phyloP scores from a whole-genome alignment of 2,797 vertebrate species.

The Gymnoscopelus microlampas region DNA sequence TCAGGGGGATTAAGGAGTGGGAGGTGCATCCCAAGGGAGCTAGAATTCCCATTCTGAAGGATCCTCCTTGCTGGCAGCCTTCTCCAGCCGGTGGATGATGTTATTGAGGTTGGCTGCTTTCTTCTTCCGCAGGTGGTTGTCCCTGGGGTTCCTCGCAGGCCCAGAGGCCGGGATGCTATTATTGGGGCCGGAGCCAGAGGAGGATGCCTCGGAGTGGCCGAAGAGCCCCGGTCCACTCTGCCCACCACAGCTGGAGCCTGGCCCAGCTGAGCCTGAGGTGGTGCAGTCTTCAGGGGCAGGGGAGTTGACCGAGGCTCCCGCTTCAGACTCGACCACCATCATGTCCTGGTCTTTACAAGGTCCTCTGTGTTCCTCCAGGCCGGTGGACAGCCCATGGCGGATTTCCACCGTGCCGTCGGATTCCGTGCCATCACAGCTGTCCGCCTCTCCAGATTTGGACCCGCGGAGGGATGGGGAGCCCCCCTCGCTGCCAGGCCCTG shows the following conservation, averaged over 20 bases:
- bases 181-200: constrained; percentile 82
- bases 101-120: constrained; percentile 99
- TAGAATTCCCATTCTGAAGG: constrained; percentile 82
- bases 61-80: constrained; percentile 98
- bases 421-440: constrained; percentile 97
- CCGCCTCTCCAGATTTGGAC: constrained; percentile 90
- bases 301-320: constrained; percentile 85
- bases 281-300: constrained; percentile 85
- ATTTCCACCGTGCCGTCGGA: constrained; percentile 87
- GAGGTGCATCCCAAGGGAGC: constrained; percentile 72
- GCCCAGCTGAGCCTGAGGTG: constrained; percentile 86
- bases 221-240: constrained; percentile 88
- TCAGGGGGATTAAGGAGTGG: constrained; percentile 86
- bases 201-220: constrained; percentile 87
- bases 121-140: constrained; percentile 97
- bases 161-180: constrained; percentile 82
- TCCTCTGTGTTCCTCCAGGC: constrained; percentile 85
- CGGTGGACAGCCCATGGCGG: constrained; percentile 88
- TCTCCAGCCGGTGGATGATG: constrained; percentile 99
- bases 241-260: constrained; percentile 86
- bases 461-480: constrained; percentile 92
- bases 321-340: constrained; percentile 87
- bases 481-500: constrained; percentile 86
- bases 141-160: constrained; percentile 89
- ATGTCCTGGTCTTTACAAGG: constrained; percentile 88